Percentiles rank a stretch among this genome's conserved stretches.
These are phyloP conservation scores for Euphonia xanthogaster DNA, from an alignment of 2,797 vertebrate genomes.

Conservation along the genomic window DNA sequence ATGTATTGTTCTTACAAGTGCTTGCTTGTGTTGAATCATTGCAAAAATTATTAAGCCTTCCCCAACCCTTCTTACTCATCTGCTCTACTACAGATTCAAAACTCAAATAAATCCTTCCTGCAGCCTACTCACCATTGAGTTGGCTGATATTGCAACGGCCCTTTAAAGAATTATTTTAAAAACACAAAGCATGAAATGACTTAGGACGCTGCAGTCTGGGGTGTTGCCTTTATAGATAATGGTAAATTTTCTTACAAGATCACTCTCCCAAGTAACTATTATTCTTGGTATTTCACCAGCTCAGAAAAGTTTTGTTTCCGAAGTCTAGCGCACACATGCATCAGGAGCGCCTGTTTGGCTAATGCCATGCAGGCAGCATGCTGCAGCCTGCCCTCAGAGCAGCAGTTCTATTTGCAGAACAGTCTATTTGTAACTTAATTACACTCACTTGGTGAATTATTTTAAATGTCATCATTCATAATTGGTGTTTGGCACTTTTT, in stretches of 20 bases:
- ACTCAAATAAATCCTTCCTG: neutral
- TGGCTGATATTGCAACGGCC: neutral
- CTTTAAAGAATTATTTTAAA: neutral
- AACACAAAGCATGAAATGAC: neutral
- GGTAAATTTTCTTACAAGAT: neutral
- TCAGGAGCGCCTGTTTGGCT: neutral
- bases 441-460: slow-evolving; percentile 37
- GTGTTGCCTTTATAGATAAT: neutral
- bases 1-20: neutral
- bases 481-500: neutral
- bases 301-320: neutral
- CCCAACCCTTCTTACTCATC: neutral
- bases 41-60: neutral
- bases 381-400: slow-evolving; percentile 11
- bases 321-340: neutral
- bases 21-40: neutral
- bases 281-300: neutral
- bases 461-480: slow-evolving; percentile 43
- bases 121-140: neutral
- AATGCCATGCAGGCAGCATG: neutral
- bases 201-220: neutral
- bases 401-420: slow-evolving; percentile 16
- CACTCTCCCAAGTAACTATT: neutral
- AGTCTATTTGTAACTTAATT: slow-evolving; percentile 27
- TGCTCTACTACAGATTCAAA: neutral